These are phyloP conservation scores for Ramphastos sulfuratus DNA, from an alignment of 2,113 vertebrate species.

Conservation along the genomic window DNA sequence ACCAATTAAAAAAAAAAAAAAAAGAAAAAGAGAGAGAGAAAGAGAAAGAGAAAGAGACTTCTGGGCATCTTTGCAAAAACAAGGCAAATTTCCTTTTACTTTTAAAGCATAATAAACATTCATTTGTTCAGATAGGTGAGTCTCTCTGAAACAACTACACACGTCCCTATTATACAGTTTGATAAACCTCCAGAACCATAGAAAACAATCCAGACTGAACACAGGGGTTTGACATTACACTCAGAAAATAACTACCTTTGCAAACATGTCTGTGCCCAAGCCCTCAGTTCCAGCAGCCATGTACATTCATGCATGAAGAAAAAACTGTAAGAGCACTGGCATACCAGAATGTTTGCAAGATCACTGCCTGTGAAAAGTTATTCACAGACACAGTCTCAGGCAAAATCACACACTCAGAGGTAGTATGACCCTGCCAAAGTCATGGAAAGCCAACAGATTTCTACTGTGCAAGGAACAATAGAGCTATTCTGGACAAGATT, in stretches of 20 bases:
- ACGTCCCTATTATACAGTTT: neutral
- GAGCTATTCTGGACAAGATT: conserved; percentile 46
- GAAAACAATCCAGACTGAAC: neutral
- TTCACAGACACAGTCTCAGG: conserved; percentile 29
- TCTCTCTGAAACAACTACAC: neutral
- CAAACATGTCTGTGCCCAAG: neutral
- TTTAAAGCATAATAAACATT: neutral
- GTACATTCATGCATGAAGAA: conserved; percentile 20
- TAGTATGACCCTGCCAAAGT: conserved; percentile 43
- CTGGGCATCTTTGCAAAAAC: neutral
- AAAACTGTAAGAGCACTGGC: neutral
- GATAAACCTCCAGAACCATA: neutral
- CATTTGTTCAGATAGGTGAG: neutral
- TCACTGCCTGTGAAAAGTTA: conserved; percentile 42
- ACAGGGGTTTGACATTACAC: neutral
- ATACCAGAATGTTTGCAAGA: conserved; percentile 18
- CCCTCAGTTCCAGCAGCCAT: neutral
- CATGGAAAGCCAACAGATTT: conserved; percentile 44
- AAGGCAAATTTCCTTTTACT: neutral
- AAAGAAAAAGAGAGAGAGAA: too few species aligned
- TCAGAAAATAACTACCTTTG: neutral
- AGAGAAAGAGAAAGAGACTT: neutral
- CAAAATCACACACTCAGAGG: neutral
- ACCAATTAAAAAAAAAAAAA: neutral
- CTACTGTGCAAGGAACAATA: conserved; percentile 53